phyloP scores from a whole-genome alignment of 2,888 invertebrate species.

The Dioctria linearis region DNA sequence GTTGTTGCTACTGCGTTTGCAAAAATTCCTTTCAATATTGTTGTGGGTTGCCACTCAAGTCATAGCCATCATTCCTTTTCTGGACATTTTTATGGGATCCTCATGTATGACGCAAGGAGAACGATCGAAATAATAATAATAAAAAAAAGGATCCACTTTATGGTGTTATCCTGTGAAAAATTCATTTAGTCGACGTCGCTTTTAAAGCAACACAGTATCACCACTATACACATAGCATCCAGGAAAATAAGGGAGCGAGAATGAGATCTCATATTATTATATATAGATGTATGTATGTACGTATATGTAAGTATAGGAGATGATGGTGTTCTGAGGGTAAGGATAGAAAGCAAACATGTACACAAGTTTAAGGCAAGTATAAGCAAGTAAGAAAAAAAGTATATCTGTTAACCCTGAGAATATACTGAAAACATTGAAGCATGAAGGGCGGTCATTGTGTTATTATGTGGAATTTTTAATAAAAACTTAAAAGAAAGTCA shows the following conservation, averaged over 20 bases:
- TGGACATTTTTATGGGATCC: slow-evolving; percentile 50
- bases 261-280: neutral
- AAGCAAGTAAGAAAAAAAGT: neutral
- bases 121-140: slow-evolving; percentile 44
- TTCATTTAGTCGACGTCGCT: slow-evolving; percentile 44
- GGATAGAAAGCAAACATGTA: neutral
- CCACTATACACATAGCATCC: neutral
- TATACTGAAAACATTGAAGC: slow-evolving; percentile 38
- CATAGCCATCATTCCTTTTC: slow-evolving; percentile 51
- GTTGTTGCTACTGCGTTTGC: slow-evolving; percentile 34
- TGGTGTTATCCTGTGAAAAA: slow-evolving; percentile 53
- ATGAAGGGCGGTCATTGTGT: slow-evolving; percentile 53
- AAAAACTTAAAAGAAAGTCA: slow-evolving; percentile 48
- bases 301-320: neutral
- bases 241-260: neutral
- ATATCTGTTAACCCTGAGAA: slow-evolving; percentile 37
- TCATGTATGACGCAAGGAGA: slow-evolving; percentile 52
- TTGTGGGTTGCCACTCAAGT: slow-evolving; percentile 43
- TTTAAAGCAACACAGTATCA: slow-evolving; percentile 10
- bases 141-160: slow-evolving; percentile 52
- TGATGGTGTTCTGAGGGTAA: neutral
- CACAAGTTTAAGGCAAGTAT: neutral
- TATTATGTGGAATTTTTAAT: slow-evolving; percentile 53
- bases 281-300: no score
- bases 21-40: slow-evolving; percentile 45